These are phyloP conservation scores for Lasioglossum morio DNA, from an alignment of 2,888 invertebrate species.

Conservation along the genomic window DNA sequence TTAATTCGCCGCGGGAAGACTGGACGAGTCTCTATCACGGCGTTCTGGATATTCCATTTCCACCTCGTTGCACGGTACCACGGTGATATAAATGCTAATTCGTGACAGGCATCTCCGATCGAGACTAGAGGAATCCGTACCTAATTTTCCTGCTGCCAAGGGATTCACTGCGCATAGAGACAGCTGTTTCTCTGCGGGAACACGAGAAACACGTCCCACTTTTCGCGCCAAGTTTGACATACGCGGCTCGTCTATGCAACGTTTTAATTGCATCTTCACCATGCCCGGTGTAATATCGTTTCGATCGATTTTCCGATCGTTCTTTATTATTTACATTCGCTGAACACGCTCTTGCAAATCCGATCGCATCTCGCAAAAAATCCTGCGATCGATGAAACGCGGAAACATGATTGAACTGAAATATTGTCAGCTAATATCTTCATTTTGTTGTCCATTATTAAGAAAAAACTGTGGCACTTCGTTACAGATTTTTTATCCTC, in stretches of 20 bases:
- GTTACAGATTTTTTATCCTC: not conserved
- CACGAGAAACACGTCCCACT: constrained; percentile 62
- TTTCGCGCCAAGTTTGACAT: constrained; percentile 63
- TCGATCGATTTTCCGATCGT: constrained; percentile 24
- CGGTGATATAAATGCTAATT: constrained; percentile 80
- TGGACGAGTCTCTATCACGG: constrained; percentile 61
- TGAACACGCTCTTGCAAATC: not conserved
- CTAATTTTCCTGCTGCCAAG: constrained; percentile 75
- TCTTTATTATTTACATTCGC: not conserved
- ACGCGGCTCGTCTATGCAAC: constrained; percentile 37
- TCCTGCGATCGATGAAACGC: not conserved
- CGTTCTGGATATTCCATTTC: constrained; percentile 76
- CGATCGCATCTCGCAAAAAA: not conserved
- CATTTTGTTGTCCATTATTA: not conserved
- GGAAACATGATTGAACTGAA: not conserved
- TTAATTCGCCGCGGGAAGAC: constrained; percentile 68
- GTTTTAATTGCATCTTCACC: constrained; percentile 60
- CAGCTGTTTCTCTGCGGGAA: constrained; percentile 63
- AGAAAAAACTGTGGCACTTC: not conserved
- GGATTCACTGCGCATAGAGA: constrained; percentile 63
- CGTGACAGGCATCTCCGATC: constrained; percentile 75
- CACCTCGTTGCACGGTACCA: constrained; percentile 70
- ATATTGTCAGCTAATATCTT: not conserved
- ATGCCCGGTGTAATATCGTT: constrained; percentile 28
- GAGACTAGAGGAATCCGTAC: constrained; percentile 71